Base-by-base conservation (phyloP, 2,797 vertebrate genomes). In the Microhierax caerulescens region DNA sequence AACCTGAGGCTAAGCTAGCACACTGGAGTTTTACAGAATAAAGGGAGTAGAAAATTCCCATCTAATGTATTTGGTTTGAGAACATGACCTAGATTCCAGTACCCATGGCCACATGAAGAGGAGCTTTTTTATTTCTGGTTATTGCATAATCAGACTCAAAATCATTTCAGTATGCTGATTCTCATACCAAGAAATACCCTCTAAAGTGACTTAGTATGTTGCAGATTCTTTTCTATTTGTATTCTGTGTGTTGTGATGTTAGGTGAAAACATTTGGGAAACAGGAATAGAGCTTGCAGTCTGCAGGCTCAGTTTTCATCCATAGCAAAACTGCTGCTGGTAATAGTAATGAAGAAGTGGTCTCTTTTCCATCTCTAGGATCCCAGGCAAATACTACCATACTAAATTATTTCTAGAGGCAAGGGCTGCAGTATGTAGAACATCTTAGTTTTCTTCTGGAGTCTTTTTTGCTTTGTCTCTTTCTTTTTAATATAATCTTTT, bases 51-150 rank as follows among this genome's bases (percentile, higher is more conserved):
- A 51, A 82, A 91, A 88, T 53, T 80, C 47, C 65, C 37, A 70
- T 77, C 50, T 78, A 21, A 63, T 70, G 37, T 78, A 3, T 50
- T 77, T 84, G 73, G 51, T 89, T 83, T 84, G 64, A 88, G 88
- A 85, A 21, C 32, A 27, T 69, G 95, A 93, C 88, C 93, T 91
- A 85, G 90, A 92, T 95, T 94, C 48, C 36, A 34, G 59, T 80
- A 76, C 90, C 41, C 39, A 32, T 28, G 45, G 77, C 67, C 81
- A 53, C 59, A 16, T 11, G 48, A 56, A 91, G 68, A 85, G 24
- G 41, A 69, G 59, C 23, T 21, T 34, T 80, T 91, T 72, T 79
- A 37, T 74, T 68, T 70, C 61, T 86, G 8, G 0, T 85, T 81
- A 37, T 48, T 82, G 72, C 61, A 30, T 24, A 69, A 84, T 36